phyloP scores from a whole-genome alignment of 30 jellyfish, hydroid and myxozoan species.

The Aurelia aurita complex sp. Pacific region DNA sequence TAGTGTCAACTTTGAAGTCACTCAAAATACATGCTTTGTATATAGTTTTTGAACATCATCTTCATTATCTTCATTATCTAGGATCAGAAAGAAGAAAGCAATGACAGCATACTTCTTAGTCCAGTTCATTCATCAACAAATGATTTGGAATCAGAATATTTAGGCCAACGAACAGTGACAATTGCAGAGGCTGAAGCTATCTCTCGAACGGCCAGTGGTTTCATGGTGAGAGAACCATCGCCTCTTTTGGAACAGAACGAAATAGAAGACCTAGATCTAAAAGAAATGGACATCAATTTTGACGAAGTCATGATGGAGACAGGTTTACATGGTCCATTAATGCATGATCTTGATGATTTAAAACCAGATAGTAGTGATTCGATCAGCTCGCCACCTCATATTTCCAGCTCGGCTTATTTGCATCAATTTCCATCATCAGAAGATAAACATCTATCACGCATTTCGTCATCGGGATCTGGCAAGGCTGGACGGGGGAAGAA shows the following conservation, averaged over 20 bases:
- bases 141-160: constrained; percentile 44
- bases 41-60: no score
- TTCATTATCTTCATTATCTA: neutral
- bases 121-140: constrained; percentile 66
- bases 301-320: constrained; percentile 91
- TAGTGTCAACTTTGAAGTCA: neutral
- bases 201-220: constrained; percentile 93
- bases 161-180: constrained; percentile 91
- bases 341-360: constrained; percentile 72
- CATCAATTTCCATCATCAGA: constrained; percentile 55
- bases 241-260: constrained; percentile 69
- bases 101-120: constrained; percentile 55
- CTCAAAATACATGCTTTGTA: no score
- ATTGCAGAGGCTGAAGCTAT: constrained; percentile 97
- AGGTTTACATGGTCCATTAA: constrained; percentile 57
- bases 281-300: constrained; percentile 76
- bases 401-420: constrained; percentile 45
- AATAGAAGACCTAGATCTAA: constrained; percentile 78
- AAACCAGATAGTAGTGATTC: constrained; percentile 77
- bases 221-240: constrained; percentile 71
- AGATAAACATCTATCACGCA: constrained; percentile 34
- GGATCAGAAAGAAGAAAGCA: constrained; percentile 72
- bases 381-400: constrained; percentile 62
- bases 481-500: constrained; percentile 76
- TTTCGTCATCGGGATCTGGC: constrained; percentile 30